Evolutionary conservation across 2,113 vertebrate genomes (phyloP).

Genomic region (Chascanopsetta lugubris): DNA sequence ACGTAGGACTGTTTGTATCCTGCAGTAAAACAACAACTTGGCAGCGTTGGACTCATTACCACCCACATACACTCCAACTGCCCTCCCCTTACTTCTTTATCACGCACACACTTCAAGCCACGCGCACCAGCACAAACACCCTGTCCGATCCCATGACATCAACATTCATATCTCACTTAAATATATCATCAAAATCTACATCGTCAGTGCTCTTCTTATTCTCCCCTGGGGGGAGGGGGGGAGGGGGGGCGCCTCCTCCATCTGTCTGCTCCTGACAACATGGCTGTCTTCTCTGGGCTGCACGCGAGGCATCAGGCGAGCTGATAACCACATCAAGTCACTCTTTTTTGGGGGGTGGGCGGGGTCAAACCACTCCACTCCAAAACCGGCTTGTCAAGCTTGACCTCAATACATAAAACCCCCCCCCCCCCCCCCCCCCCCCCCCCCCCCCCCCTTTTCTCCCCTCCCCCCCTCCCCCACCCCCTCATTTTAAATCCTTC

Average conservation of each 20-base stretch:
- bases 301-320: constrained; percentile 23
- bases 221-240: neutral
- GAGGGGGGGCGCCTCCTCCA: constrained; percentile 1
- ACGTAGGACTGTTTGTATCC: neutral
- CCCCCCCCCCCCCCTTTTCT: no score
- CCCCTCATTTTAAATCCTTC: constrained; percentile 64
- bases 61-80: constrained; percentile 8
- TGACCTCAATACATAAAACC: constrained; percentile 69
- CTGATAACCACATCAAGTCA: constrained; percentile 26
- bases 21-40: constrained; percentile 27
- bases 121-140: constrained; percentile 12
- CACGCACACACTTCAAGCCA: constrained; percentile 9
- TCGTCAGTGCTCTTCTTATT: neutral
- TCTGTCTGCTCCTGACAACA: constrained; percentile 2
- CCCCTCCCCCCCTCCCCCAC: no score
- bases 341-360: no score
- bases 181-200: constrained; percentile 24
- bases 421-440: no score
- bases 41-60: constrained; percentile 8
- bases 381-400: constrained; percentile 63
- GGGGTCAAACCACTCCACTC: constrained; percentile 42
- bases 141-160: neutral
- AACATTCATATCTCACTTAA: constrained; percentile 8
- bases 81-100: constrained; percentile 11
- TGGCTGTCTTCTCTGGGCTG: constrained; percentile 6